A percentile compares a stretch with the other conserved stretches of the same genome.
Conservation (phyloP, 1,140 invertebrate genomes). For the Halesus radiatus region DNA sequence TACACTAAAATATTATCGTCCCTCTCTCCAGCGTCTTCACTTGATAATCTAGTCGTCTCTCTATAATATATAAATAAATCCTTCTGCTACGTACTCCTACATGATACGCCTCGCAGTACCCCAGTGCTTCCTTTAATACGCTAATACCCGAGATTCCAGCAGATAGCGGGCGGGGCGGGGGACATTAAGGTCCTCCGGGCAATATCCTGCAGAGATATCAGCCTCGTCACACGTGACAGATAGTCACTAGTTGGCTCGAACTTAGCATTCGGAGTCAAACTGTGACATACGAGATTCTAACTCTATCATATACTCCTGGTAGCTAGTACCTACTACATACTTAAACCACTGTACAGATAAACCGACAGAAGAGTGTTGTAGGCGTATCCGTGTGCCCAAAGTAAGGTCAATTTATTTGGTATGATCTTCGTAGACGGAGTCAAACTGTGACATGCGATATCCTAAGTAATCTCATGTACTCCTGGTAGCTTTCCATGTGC, state of each 20-base stretch:
- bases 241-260: background rate
- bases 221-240: conserved; percentile 39
- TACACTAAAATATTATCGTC: too few relatives aligned
- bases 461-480: too few relatives aligned
- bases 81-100: background rate
- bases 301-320: too few relatives aligned
- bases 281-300: conserved; percentile 1
- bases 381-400: too few relatives aligned
- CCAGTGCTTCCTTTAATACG: conserved; percentile 34
- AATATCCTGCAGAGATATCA: conserved; percentile 37
- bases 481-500: too few relatives aligned
- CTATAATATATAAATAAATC: background rate
- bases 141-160: conserved; percentile 32
- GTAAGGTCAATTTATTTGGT: too few relatives aligned
- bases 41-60: background rate
- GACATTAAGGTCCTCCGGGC: conserved; percentile 36
- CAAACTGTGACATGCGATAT: too few relatives aligned
- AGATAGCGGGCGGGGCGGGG: conserved; percentile 11
- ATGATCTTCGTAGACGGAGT: too few relatives aligned
- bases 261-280: background rate
- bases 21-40: too few relatives aligned
- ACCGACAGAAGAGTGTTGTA: too few relatives aligned
- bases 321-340: too few relatives aligned
- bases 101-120: background rate
- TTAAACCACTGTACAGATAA: too few relatives aligned